Evolutionary conservation across 1,140 invertebrate species (phyloP), one percentile per base, ranked within the genome.

Genomic region (Pteromalus puparum): DNA sequence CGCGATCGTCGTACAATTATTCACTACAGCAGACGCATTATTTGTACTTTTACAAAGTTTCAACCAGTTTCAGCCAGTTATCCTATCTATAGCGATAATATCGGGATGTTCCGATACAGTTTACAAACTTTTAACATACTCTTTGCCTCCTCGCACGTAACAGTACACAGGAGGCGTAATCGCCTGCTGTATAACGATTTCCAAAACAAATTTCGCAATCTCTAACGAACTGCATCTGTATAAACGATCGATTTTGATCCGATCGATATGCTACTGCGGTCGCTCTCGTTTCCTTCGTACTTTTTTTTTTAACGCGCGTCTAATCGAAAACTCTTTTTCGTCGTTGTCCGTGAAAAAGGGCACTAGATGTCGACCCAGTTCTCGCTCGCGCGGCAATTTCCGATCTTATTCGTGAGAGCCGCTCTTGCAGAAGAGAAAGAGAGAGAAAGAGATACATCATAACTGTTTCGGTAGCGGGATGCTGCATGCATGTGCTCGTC

Each of bases 401-500:
- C 46, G 48, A 85, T 81, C 77, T 81, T 85, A 76, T 61, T 75
- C 72, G 68, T 61, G 53, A 61, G 53, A 67, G 70, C n/a, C 0
- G 30, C n/a, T 24, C n/a, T 21, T 26, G 68, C 28, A 26, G 73
- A n/a, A 15, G 65, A 26, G 46, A 48, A 53, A 77, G 42, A 28
- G 28, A 67, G 81, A 34, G 42, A 76, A 68, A 81, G 82, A 79
- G 78, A 90, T 90, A 87, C 87, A 88, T 91, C 89, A 90, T 91
- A 91, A 91, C 90, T 91, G 90, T 91, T 90, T 87, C 87, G 85
- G 78, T 91, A 91, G 90, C 90, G 90, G 90, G 89, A 91, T 87
- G 89, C 87, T 88, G 83, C 68, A 82, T 89, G 82, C 76, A 46
- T 84, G 26, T 85, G 72, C 24, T 89, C 86, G 88, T 90, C 89